Percentiles rank a stretch among this genome's conserved stretches.
Conservation (phyloP, 2,113 vertebrate genomes). For the Tursiops truncatus region DNA sequence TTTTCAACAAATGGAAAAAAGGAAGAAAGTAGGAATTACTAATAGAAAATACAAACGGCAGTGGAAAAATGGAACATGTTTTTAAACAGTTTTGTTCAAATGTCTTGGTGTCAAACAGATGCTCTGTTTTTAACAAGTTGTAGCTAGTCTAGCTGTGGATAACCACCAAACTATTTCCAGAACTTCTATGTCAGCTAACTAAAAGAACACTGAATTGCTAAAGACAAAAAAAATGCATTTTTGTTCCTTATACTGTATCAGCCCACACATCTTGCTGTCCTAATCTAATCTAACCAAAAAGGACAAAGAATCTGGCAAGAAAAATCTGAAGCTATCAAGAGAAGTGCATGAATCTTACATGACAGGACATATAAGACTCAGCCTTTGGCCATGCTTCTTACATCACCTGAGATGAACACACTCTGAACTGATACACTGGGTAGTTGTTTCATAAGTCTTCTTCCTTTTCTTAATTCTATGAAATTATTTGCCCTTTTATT, state of each 20-base stretch:
- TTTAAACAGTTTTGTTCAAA: not conserved
- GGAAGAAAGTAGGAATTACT: not conserved
- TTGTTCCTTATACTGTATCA: conserved; percentile 27
- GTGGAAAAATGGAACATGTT: not conserved
- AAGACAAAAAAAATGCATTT: conserved; percentile 25
- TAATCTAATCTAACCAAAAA: not conserved
- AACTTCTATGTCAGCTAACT: not conserved
- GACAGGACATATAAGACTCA: not conserved
- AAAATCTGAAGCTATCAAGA: not conserved
- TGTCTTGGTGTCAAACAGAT: not conserved
- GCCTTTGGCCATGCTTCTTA: not conserved
- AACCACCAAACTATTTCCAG: not conserved
- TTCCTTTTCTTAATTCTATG: not conserved
- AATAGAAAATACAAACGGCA: not conserved
- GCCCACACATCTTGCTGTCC: not conserved
- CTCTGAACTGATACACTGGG: not conserved
- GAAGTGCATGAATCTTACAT: not conserved
- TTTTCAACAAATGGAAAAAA: not conserved
- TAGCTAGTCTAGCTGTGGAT: not conserved
- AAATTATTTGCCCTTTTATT: not conserved
- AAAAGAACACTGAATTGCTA: not conserved
- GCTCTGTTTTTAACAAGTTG: not conserved
- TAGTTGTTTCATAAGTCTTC: not conserved
- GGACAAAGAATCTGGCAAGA: not conserved
- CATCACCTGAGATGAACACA: not conserved